Evolutionary conservation across 1,140 invertebrate genomes (phyloP).

Genomic region (Polyergus mexicanus): DNA sequence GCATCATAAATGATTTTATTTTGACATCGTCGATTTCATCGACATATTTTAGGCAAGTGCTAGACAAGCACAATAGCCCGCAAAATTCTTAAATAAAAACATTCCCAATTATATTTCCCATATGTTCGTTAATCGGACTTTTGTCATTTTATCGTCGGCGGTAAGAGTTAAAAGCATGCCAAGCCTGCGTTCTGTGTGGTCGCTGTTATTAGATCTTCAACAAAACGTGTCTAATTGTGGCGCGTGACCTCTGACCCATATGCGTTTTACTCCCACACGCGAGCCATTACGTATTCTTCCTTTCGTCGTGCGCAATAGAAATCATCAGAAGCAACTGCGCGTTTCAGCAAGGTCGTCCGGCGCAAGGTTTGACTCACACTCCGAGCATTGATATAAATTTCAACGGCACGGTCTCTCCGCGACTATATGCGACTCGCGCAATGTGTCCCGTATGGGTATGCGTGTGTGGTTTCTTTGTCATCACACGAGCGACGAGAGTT

Average conservation of each 20-base stretch:
- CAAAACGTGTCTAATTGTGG: slow-evolving; percentile 35
- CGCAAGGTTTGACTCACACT: slow-evolving; percentile 53
- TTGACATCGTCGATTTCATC: too few species aligned
- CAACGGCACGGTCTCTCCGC: slow-evolving; percentile 67
- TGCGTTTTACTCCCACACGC: neutral
- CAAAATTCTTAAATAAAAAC: slow-evolving; percentile 4
- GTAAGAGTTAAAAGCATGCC: slow-evolving; percentile 5
- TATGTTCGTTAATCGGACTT: slow-evolving; percentile 15
- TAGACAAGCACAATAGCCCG: neutral
- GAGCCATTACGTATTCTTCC: slow-evolving; percentile 15
- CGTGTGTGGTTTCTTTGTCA: neutral
- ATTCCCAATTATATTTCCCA: neutral
- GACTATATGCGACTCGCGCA: neutral
- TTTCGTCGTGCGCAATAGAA: slow-evolving; percentile 40
- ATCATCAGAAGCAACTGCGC: slow-evolving; percentile 39
- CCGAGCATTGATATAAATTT: slow-evolving; percentile 79
- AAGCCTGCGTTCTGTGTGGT: slow-evolving; percentile 43
- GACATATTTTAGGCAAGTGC: neutral
- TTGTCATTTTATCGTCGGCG: slow-evolving; percentile 3
- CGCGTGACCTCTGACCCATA: slow-evolving; percentile 61
- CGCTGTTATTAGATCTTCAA: slow-evolving; percentile 38
- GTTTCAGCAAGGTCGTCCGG: slow-evolving; percentile 18
- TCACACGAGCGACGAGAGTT: slow-evolving; percentile 30
- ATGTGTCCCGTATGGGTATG: slow-evolving; percentile 14
- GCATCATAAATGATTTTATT: slow-evolving; percentile 8